phyloP scores from a whole-genome alignment of 2,888 invertebrate genomes.

The Parascotia fuliginaria region DNA sequence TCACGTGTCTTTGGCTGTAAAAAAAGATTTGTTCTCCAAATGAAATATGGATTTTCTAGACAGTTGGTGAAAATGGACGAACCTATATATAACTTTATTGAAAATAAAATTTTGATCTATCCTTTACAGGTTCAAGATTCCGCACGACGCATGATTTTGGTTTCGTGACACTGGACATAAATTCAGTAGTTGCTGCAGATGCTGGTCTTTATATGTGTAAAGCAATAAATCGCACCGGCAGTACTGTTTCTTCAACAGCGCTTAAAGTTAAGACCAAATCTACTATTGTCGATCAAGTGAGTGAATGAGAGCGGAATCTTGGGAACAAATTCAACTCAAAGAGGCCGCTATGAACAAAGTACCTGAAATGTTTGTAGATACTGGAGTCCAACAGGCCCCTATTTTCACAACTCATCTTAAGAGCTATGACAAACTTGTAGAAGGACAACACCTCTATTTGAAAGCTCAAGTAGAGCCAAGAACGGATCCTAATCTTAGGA shows the following conservation, averaged over 20 bases:
- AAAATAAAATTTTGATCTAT: no score
- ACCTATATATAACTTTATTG: no score
- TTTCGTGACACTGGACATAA: constrained; percentile 96
- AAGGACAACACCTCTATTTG: constrained; percentile 94
- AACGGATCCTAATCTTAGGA: constrained; percentile 93
- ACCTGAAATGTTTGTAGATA: constrained; percentile 94
- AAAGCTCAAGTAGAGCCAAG: constrained; percentile 97
- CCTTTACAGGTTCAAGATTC: constrained; percentile 90
- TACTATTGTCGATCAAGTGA: constrained; percentile 93
- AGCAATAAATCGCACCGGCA: constrained; percentile 96
- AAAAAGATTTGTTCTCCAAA: no score
- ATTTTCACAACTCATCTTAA: constrained; percentile 97
- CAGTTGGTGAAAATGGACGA: no score
- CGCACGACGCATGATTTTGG: constrained; percentile 97
- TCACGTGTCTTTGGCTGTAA: no score
- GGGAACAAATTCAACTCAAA: constrained; percentile 95
- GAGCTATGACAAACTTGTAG: constrained; percentile 92
- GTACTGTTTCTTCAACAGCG: constrained; percentile 96
- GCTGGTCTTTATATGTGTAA: constrained; percentile 97
- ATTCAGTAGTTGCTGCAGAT: constrained; percentile 94
- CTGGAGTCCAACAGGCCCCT: constrained; percentile 95
- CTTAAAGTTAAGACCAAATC: constrained; percentile 94
- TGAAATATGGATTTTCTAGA: no score
- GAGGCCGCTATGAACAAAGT: constrained; percentile 97
- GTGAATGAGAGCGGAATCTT: constrained; percentile 95